A percentile compares a stretch with the other conserved stretches of the same genome.
These are phyloP conservation scores for Mesorhabditis spiculigera DNA, from an alignment of 2,888 invertebrate genomes.

Conservation along the genomic window DNA sequence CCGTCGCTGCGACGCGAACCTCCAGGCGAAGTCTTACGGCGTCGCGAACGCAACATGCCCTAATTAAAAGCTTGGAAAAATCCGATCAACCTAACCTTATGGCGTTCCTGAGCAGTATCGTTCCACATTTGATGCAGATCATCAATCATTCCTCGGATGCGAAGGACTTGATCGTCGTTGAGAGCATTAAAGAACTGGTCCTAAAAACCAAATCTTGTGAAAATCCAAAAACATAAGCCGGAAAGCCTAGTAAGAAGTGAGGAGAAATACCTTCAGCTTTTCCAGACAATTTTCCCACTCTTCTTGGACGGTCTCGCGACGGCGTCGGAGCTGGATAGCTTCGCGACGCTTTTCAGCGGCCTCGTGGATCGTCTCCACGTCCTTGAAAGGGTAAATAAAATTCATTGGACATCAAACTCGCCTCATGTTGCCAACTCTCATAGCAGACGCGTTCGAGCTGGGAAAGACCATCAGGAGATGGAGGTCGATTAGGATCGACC, in stretches of 20 bases:
- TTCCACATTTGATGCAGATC: not conserved
- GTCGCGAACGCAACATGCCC: not conserved
- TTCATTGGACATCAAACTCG: too few relatives aligned
- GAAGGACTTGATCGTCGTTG: not conserved
- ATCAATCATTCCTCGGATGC: not conserved
- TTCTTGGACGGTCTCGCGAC: not conserved
- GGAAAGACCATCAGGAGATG: not conserved
- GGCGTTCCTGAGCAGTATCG: not conserved
- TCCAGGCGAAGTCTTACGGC: not conserved
- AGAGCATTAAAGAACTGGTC: not conserved
- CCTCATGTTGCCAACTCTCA: not conserved
- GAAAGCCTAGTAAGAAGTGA: not conserved
- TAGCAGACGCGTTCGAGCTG: conserved; percentile 1
- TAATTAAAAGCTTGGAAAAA: not conserved
- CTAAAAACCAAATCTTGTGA: not conserved
- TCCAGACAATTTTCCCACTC: not conserved
- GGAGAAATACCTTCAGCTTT: not conserved
- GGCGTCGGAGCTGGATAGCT: conserved; percentile 4
- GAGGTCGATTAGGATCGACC: conserved; percentile 1
- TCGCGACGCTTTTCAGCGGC: not conserved
- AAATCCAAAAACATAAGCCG: not conserved
- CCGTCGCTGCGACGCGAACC: not conserved
- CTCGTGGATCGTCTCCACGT: not conserved
- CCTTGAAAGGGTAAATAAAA: not conserved
- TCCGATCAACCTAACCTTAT: not conserved